Base-by-base conservation (phyloP, 2,113 vertebrate species). In the Anhinga rufa region DNA sequence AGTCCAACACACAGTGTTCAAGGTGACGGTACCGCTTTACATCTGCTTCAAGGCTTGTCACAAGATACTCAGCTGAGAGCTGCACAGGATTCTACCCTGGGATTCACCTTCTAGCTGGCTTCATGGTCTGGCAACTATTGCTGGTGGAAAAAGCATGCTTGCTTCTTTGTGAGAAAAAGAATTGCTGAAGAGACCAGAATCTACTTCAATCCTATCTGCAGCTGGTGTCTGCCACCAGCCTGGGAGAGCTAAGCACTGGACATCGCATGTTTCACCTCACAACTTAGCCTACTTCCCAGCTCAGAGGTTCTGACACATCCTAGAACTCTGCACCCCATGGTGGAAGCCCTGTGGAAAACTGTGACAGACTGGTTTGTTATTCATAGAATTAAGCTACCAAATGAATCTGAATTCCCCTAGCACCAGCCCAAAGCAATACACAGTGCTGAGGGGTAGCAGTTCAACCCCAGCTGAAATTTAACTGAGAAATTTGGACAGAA, bases 21-120 rank as follows among this genome's bases (percentile, higher is more conserved):
- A 16, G 44, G 62, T n/a, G 58, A 72, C 0, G 2, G 34, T 11
- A 60, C 14, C 5, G 3, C n/a, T 32, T 16, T 9, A 32, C 42
- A 26, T 22, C 7, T 79, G 17, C 52, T 38, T 16, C 54, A 36
- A 90, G 68, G 75, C 52, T 32, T 22, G 22, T 46, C 44, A n/a
- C 31, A 20, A 62, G 58, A 15, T 10, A 19, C 5, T 15, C 9
- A 4, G 44, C 3, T 8, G 0, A 51, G 28, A 61, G 44, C 52
- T 88, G 90, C 40, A 28, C 13, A 28, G 58, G 52, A 38, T 48
- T 38, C 71, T 34, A 31, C 17, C 31, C 58, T 9, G n/a, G 40
- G 22, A 76, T 31, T 74, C 40, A 51, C 19, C 40, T 89, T 29
- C 90, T 44, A 42, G 32, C 46, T 28, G 42, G 85, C 17, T 52